Evolutionary conservation across 2,113 vertebrate genomes (phyloP), one percentile per base, ranked within the genome.

Genomic region (Fulmarus glacialis): DNA sequence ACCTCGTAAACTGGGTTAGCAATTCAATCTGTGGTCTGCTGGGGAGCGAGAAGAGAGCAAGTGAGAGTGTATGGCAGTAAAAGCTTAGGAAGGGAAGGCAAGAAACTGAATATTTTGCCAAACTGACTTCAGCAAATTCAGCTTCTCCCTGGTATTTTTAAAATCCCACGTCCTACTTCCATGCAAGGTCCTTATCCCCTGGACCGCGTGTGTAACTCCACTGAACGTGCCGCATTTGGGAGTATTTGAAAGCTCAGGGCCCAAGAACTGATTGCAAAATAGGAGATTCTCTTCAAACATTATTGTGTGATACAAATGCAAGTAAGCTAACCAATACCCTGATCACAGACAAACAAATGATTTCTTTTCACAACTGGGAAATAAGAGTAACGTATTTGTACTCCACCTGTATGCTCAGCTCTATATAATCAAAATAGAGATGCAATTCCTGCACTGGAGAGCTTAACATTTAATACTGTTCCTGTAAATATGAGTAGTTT

Each of bases 51-150:
- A 24, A 50, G 29, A 14, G 27, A 56, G 45, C 27, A 14, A 3
- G 22, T 0, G 38, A 38, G 38, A 82, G 43, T 11, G 34, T 24
- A 15, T 4, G 34, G 79, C 23, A 15, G 85, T 86, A 29, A 77
- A 88, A 66, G 34, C 43, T 34, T 36, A 53, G 21, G 27, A 52
- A 83, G 30, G 23, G n/a, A n/a, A 84, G 55, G 59, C 13, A 58
- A 38, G 20, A 50, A 43, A 84, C 24, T 11, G 64, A 88, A 6
- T 56, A 18, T 84, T 91, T 90, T 82, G 36, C 71, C 42, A 64
- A 87, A 67, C 58, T 74, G 42, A 78, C 60, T 68, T 94, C 47
- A 70, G 82, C 73, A 82, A 71, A 71, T 91, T 84, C 86, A 92
- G 63, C 42, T 43, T 52, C 75, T 90, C 62, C 67, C 47, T 22